Evolutionary conservation across 2,888 invertebrate genomes (phyloP).

Genomic region (Sminthurinus aureus): DNA sequence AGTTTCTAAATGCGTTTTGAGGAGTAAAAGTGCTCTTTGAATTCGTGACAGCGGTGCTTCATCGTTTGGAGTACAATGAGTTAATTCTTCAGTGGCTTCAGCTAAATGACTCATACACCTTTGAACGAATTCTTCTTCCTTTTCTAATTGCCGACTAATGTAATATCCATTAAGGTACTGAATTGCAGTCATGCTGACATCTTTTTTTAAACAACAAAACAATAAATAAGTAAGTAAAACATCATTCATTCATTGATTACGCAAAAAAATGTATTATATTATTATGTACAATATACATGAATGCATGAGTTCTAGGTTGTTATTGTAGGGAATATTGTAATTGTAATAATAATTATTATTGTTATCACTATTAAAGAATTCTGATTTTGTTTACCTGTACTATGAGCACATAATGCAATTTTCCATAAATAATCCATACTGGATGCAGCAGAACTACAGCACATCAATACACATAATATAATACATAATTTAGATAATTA

Average conservation of each 20-base stretch:
- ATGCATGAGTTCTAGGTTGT: too few relatives aligned
- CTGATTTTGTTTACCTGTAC: constrained; percentile 70
- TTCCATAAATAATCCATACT: constrained; percentile 96
- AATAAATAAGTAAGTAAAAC: too few relatives aligned
- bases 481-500: too few relatives aligned
- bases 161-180: constrained; percentile 94
- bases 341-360: not conserved
- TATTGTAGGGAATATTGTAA: too few relatives aligned
- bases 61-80: constrained; percentile 64
- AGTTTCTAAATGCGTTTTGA: constrained; percentile 93
- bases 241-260: too few relatives aligned
- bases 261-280: too few relatives aligned
- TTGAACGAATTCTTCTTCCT: constrained; percentile 88
- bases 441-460: constrained; percentile 65
- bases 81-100: constrained; percentile 79
- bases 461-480: too few relatives aligned
- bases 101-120: constrained; percentile 92
- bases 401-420: constrained; percentile 87
- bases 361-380: constrained; percentile 16
- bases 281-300: too few relatives aligned
- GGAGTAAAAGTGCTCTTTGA: constrained; percentile 83
- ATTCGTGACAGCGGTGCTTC: constrained; percentile 87
- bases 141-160: constrained; percentile 88
- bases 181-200: constrained; percentile 93
- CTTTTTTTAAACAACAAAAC: constrained; percentile 62